These are phyloP conservation scores for Oxycera nigricornis DNA, from an alignment of 2,888 invertebrate genomes.

Conservation along the genomic window DNA sequence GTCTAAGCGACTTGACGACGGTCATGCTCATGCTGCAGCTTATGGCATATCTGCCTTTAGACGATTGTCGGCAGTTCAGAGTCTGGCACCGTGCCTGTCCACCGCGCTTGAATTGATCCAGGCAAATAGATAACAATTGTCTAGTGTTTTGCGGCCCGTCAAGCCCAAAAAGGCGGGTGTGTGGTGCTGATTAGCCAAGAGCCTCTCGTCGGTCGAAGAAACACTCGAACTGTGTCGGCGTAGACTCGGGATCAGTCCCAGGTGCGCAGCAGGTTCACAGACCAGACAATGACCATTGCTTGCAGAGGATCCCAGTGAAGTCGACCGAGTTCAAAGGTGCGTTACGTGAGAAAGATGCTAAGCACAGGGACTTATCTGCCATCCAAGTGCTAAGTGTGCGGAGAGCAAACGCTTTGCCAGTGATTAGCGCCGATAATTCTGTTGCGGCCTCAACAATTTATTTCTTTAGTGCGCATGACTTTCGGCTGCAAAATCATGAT, in stretches of 20 bases:
- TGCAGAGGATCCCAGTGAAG: background rate
- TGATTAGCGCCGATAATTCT: background rate
- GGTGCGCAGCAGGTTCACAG: background rate
- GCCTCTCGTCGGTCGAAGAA: background rate
- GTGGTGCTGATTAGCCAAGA: background rate
- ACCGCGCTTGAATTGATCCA: no score
- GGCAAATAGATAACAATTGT: no score
- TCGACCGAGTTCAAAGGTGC: background rate
- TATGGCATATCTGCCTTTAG: slow-evolving; percentile 4
- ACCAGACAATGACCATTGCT: no score
- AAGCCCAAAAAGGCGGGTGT: background rate
- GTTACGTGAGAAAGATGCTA: no score
- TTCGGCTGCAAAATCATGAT: slow-evolving; percentile 31
- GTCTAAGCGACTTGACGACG: slow-evolving; percentile 4
- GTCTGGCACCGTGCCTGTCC: background rate
- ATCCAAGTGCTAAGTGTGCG: no score
- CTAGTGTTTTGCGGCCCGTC: no score
- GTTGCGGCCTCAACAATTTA: background rate
- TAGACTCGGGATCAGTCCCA: slow-evolving; percentile 9
- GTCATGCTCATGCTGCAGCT: slow-evolving; percentile 5
- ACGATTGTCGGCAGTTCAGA: background rate
- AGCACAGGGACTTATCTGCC: no score
- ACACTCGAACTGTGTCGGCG: background rate
- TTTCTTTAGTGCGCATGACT: slow-evolving; percentile 30
- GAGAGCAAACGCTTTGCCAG: background rate